Conservation (phyloP, 2,113 vertebrate species). For the Oreocharis arfaki region DNA sequence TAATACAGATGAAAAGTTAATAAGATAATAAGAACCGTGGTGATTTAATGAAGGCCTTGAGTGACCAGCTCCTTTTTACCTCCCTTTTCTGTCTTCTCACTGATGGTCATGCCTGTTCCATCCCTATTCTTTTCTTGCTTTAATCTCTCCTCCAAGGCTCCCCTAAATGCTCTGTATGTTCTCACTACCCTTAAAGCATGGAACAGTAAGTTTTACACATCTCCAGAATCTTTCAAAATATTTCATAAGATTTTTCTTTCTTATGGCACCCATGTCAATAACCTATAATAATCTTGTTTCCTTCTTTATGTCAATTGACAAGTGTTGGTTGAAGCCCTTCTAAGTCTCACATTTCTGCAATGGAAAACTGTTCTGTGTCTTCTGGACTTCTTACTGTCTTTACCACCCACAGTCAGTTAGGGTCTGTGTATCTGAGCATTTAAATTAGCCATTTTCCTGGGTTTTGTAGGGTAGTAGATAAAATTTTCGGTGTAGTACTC, state of each 20-base stretch:
- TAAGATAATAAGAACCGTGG: background rate
- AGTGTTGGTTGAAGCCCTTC: background rate
- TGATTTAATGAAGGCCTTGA: background rate
- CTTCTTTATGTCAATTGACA: background rate
- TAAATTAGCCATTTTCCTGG: background rate
- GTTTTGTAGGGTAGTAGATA: background rate
- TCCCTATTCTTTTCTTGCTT: background rate
- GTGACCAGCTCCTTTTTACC: background rate
- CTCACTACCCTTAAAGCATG: background rate
- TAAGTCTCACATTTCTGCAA: background rate
- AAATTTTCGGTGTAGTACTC: fast-evolving
- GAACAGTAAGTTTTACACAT: background rate
- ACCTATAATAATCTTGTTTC: background rate
- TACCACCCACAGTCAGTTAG: background rate
- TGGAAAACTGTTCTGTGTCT: background rate
- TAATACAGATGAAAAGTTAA: background rate
- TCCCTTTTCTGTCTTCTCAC: background rate
- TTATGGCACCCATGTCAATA: background rate
- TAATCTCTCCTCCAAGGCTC: background rate
- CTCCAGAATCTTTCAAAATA: background rate
- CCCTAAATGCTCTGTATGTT: background rate
- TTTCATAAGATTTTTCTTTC: background rate
- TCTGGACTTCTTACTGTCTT: background rate
- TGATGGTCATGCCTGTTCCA: background rate
- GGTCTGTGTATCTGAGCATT: background rate